A percentile compares a stretch with the other conserved stretches of the same genome.
Conservation (phyloP, 2,113 vertebrate genomes). For the Rynchops niger region DNA sequence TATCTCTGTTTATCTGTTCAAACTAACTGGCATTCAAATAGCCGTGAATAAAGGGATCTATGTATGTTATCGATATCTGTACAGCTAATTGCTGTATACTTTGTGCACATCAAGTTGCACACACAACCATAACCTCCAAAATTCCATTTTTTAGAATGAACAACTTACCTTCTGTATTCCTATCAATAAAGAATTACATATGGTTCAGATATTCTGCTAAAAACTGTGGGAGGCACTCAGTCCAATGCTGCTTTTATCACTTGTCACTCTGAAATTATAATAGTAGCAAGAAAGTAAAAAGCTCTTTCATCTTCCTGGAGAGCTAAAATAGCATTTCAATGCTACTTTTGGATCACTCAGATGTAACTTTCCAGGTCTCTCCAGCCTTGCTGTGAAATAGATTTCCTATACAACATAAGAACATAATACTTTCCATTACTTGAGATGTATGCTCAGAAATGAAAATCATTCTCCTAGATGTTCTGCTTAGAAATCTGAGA, state of each 20-base stretch:
- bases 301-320: constrained; percentile 15
- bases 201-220: neutral
- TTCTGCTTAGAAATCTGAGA: neutral
- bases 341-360: constrained; percentile 24
- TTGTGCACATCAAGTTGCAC: neutral
- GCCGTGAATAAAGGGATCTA: neutral
- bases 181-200: neutral
- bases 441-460: neutral
- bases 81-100: neutral
- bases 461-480: neutral
- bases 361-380: constrained; percentile 3
- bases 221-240: neutral
- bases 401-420: neutral
- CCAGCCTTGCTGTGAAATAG: constrained; percentile 13
- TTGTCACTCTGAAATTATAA: constrained; percentile 53
- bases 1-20: constrained; percentile 30
- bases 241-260: constrained; percentile 20
- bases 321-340: constrained; percentile 20
- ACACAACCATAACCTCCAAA: neutral
- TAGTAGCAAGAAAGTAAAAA: constrained; percentile 11
- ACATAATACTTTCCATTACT: neutral
- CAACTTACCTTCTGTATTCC: neutral
- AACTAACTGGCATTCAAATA: neutral
- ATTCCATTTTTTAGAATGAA: neutral
- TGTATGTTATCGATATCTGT: neutral